Evolutionary conservation across 2,888 invertebrate genomes (phyloP), one percentile per base, ranked within the genome.

Genomic region (Phoronis australis): DNA sequence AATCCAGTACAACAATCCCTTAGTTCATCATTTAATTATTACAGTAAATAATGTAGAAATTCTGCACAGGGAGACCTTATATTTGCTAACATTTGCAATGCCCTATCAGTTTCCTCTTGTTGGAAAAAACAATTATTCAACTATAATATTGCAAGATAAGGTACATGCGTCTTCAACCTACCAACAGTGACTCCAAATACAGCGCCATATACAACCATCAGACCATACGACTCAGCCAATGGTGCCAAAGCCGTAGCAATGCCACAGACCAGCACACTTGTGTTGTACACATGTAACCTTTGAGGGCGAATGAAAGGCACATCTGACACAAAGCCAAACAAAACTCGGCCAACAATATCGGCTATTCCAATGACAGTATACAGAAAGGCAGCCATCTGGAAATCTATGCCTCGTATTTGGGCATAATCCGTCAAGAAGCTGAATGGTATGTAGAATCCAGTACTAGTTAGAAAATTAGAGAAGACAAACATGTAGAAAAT

Each of bases 391-490:
- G 86, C 83, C 1, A 61, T 41, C 31, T 65, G 80, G 75, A 0
- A 59, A 44, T 41, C 55, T 37, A 58, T 66, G 37, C 62, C 74
- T 49, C 52, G 66, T 64, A 67, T 61, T 3, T 59, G 51, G 0
- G 88, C 91, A 58, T 90, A 62, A 57, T 78, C 78, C 22, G 93
- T 90, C 47, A 91, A 80, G 66, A 87, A 97, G 77, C 89, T 83
- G 75, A 90, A 97, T 0, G 97, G 97, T 22, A 96, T 90, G 74
- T 94, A 96, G 80, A 96, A 94, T 4, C 75, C 76, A 80, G 92
- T 84, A 86, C 95, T 90, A 0, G 95, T 95, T 56, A 96, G 83
- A 66, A 92, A 89, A 24, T 96, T 96, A 57, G 93, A 90, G 25
- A 90, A 62, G 3, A 90, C 87, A 40, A 99, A 81, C 38, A 96